A percentile compares a stretch with the other conserved stretches of the same genome.
phyloP scores from a whole-genome alignment of 2,797 vertebrate species.

The Urosaurus nigricauda region DNA sequence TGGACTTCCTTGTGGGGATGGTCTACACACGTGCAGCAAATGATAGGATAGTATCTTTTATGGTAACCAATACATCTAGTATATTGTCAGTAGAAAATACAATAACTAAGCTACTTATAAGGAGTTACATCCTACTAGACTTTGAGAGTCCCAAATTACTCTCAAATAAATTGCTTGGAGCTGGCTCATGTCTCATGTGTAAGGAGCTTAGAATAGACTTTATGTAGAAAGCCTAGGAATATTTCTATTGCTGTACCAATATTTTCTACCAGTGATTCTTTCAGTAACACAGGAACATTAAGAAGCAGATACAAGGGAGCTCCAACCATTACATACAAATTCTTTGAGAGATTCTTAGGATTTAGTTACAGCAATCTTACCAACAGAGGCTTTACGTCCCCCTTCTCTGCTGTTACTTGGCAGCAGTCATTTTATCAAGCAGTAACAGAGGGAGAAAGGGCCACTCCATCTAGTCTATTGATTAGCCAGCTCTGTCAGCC shows the following conservation, averaged over 20 bases:
- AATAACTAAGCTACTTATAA: not conserved
- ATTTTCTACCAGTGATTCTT: not conserved
- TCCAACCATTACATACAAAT: not conserved
- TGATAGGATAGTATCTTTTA: not conserved
- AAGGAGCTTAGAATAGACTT: not conserved
- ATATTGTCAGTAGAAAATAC: not conserved
- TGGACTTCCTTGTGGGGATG: no score
- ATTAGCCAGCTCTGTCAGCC: not conserved
- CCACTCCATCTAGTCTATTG: not conserved
- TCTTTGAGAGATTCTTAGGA: not conserved
- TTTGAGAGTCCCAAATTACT: not conserved
- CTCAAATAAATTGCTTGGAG: not conserved
- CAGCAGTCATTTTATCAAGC: not conserved
- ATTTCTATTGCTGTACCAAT: not conserved
- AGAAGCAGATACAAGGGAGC: not conserved
- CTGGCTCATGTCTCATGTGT: not conserved
- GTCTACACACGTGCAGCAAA: not conserved
- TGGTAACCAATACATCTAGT: not conserved
- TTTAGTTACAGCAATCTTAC: not conserved
- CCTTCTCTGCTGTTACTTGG: not conserved
- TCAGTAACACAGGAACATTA: not conserved
- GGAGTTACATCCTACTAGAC: not conserved
- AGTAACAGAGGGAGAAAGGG: not conserved
- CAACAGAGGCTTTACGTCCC: not conserved
- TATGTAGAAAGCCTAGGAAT: not conserved